Conservation (phyloP, 2,113 vertebrate genomes). For the Passerina amoena region DNA sequence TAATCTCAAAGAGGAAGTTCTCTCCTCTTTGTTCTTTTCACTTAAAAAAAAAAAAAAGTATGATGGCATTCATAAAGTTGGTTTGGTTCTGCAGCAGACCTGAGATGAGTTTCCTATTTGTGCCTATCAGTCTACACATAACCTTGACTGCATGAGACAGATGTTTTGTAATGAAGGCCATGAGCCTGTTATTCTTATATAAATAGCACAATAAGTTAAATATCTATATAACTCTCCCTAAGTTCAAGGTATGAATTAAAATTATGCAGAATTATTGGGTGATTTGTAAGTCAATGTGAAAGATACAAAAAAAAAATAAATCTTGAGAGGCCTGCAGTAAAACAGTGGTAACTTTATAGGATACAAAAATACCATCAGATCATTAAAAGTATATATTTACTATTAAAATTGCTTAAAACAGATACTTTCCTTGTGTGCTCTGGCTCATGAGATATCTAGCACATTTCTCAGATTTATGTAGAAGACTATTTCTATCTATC, state of each 20-base stretch:
- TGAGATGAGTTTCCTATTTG: not conserved
- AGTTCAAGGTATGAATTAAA: not conserved
- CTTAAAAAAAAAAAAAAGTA: not conserved
- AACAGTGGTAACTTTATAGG: not conserved
- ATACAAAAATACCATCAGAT: not conserved
- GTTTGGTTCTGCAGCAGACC: not conserved
- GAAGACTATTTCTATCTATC: not conserved
- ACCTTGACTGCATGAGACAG: not conserved
- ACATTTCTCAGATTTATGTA: not conserved
- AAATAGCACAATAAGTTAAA: not conserved
- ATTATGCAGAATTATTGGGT: not conserved
- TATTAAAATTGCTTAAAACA: not conserved
- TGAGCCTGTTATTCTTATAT: not conserved
- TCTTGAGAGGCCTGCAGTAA: not conserved
- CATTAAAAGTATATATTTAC: not conserved
- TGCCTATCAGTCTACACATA: not conserved
- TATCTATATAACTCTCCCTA: not conserved
- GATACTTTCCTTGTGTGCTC: not conserved
- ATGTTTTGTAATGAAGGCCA: conserved; percentile 32
- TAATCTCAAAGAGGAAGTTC: not conserved
- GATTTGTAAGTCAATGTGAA: not conserved
- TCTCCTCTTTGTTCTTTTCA: conserved; percentile 6
- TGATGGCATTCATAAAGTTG: not conserved
- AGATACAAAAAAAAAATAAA: not conserved
- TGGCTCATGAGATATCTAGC: not conserved